A percentile compares a stretch with the other conserved stretches of the same genome.
These are phyloP conservation scores for Nannoperca obscura DNA, from an alignment of 2,797 vertebrate genomes.

Conservation along the genomic window DNA sequence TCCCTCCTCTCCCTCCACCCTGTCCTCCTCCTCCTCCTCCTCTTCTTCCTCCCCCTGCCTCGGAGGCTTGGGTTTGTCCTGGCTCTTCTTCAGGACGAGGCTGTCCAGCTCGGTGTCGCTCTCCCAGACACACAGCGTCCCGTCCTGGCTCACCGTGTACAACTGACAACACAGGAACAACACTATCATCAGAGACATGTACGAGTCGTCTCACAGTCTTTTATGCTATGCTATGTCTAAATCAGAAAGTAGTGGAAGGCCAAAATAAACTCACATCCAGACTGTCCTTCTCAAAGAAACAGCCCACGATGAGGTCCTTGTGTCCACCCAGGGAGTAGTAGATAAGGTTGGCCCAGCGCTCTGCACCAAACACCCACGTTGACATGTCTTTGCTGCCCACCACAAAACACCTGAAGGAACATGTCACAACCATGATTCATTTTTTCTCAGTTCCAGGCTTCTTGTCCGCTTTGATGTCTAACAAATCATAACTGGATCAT, in stretches of 20 bases:
- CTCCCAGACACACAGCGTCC: slow-evolving; percentile 93
- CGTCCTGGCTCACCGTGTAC: slow-evolving; percentile 95
- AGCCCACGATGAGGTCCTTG: slow-evolving; percentile 93
- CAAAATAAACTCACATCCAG: slow-evolving; percentile 87
- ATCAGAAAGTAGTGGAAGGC: too few relatives aligned
- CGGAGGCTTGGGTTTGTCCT: slow-evolving; percentile 19
- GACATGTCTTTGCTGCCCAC: slow-evolving; percentile 98
- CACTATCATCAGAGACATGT: too few relatives aligned
- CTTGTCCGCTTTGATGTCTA: fast-evolving
- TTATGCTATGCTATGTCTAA: background rate
- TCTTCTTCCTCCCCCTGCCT: slow-evolving; percentile 47
- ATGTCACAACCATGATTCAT: background rate
- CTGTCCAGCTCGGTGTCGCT: slow-evolving; percentile 90
- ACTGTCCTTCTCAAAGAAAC: slow-evolving; percentile 95
- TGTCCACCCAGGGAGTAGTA: slow-evolving; percentile 96
- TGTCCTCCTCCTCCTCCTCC: slow-evolving; percentile 55
- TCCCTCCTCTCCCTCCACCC: slow-evolving; percentile 75
- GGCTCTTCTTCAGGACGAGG: slow-evolving; percentile 80
- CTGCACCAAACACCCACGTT: slow-evolving; percentile 96
- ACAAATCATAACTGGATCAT: background rate
- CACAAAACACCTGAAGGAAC: slow-evolving; percentile 90
- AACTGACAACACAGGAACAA: slow-evolving; percentile 80
- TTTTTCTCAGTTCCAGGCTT: too few relatives aligned
- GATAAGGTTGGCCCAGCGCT: slow-evolving; percentile 96
- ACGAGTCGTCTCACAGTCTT: too few relatives aligned